phyloP scores from a whole-genome alignment of 2,113 vertebrate genomes.

The Mus pahari region DNA sequence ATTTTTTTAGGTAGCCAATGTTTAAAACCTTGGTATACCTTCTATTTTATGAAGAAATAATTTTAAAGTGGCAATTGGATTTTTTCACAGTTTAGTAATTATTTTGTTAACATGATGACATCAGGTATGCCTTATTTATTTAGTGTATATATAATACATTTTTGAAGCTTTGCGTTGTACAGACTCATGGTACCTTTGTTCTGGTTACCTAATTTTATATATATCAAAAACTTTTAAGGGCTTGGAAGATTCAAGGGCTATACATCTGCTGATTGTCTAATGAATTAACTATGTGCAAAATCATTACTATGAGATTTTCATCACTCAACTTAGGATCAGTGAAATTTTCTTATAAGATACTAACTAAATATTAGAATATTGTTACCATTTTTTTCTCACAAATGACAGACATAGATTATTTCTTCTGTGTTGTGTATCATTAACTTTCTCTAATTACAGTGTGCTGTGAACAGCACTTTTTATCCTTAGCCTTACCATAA shows the following conservation, averaged over 20 bases:
- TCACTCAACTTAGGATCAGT: slow-evolving; percentile 54
- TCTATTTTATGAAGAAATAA: slow-evolving; percentile 76
- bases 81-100: slow-evolving; percentile 70
- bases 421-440: slow-evolving; percentile 53
- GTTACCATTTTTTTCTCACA: slow-evolving; percentile 7
- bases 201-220: slow-evolving; percentile 41
- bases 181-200: slow-evolving; percentile 56
- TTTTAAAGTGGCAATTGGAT: slow-evolving; percentile 58
- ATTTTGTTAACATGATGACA: slow-evolving; percentile 65
- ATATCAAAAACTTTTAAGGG: not conserved
- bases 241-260: slow-evolving; percentile 43
- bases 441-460: slow-evolving; percentile 64
- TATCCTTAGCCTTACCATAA: slow-evolving; percentile 35
- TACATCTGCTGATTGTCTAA: slow-evolving; percentile 6
- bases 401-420: slow-evolving; percentile 42
- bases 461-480: slow-evolving; percentile 34
- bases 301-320: slow-evolving; percentile 49
- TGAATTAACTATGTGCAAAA: slow-evolving; percentile 57
- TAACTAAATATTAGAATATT: slow-evolving; percentile 64
- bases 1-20: slow-evolving; percentile 49
- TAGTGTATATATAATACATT: slow-evolving; percentile 68
- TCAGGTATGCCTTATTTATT: slow-evolving; percentile 73
- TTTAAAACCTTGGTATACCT: slow-evolving; percentile 75
- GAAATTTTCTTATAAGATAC: slow-evolving; percentile 26
- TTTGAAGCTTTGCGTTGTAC: slow-evolving; percentile 66